Base-by-base conservation (phyloP, 1,140 invertebrate genomes). In the Helicorthomorpha holstii region DNA sequence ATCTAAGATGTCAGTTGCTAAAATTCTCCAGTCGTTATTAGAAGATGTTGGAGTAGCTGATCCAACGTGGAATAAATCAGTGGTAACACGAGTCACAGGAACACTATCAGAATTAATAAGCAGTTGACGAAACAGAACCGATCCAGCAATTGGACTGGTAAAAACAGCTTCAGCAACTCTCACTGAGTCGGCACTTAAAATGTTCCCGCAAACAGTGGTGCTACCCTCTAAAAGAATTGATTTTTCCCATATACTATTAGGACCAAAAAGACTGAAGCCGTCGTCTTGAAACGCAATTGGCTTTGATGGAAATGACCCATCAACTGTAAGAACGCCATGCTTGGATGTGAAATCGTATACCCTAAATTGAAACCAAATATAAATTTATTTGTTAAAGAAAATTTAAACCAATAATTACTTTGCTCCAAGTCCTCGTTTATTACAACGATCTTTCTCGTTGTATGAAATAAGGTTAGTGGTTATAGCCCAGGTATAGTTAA, bases 1-100 rank as follows among this genome's bases (percentile, higher is more conserved):
- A 58, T 89, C 84, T 16, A 91, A 78, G 51, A 91, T 85, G 63
- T 94, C 90, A 0, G 87, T 92, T 3, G 85, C 83, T 57, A 82
- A 87, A 42, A 93, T 77, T 61, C 89, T 85, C 89, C 90, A 94
- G 23, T 79, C 75, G 64, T 93, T 86, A 57, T 80, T 71, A 0
- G 82, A 80, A 42, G 74, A 75, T 26, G 62, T 56, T 3, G 68
- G 61, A 19, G 64, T 60, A 50, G 67, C 64, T 55, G 66, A 63
- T 24, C 61, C 58, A 2, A 65, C 63, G 54, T 69, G 65, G 56
- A 66, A 74, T 3, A 75, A 58, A 54, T 78, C 73, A 19, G 88
- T 78, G 41, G 85, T 75, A 2, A 89, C 83, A 82, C 0, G 78
- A 79, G 23, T 77, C 75, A 23, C 78, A 72, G 12, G 69, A 71